Evolutionary conservation across 2,797 vertebrate genomes (phyloP).

Genomic region (Chiroxiphia lanceolata): DNA sequence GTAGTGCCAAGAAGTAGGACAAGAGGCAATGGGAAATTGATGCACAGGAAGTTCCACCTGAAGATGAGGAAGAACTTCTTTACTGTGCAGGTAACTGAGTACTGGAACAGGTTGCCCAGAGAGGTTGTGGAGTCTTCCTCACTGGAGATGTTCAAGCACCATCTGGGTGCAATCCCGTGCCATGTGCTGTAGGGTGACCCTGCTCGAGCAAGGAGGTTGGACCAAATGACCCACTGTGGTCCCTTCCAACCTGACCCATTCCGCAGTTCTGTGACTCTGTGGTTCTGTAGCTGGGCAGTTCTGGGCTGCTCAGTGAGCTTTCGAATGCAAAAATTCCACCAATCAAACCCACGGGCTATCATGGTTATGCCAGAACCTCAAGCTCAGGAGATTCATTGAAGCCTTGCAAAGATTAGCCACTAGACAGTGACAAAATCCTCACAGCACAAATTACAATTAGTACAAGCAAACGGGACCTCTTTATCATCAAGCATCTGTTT

Average conservation of each 20-base stretch:
- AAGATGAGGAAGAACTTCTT: neutral
- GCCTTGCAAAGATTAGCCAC: neutral
- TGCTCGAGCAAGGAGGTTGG: neutral
- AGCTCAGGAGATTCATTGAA: neutral
- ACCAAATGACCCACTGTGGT: neutral
- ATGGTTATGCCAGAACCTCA: neutral
- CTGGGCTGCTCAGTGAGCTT: neutral
- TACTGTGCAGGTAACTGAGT: neutral
- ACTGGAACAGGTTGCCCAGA: neutral
- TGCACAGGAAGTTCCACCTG: neutral
- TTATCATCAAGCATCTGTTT: neutral
- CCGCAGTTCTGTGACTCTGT: neutral
- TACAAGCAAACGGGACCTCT: neutral
- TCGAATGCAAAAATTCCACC: neutral
- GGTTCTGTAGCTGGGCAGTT: neutral
- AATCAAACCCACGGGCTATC: neutral
- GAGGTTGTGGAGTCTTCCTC: neutral
- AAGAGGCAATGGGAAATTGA: neutral
- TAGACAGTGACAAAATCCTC: neutral
- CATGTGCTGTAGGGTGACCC: neutral
- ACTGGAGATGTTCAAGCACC: neutral
- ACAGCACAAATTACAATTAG: neutral
- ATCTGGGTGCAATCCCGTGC: neutral
- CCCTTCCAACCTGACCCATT: neutral
- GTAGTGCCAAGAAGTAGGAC: neutral